phyloP scores from a whole-genome alignment of 2,113 vertebrate species.

The Nansenia antarctica region DNA sequence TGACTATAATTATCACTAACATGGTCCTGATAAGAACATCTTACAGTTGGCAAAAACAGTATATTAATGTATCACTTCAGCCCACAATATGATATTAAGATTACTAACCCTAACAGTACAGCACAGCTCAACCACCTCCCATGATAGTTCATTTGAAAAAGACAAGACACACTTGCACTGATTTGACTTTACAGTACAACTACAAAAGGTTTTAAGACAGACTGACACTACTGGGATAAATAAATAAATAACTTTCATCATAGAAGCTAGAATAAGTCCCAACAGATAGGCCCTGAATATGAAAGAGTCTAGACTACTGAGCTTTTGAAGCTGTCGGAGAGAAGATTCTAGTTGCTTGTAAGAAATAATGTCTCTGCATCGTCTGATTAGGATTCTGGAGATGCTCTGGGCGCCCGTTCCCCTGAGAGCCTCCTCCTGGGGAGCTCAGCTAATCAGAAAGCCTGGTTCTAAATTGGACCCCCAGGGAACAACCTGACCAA shows the following conservation, averaged over 20 bases:
- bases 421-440: constrained; percentile 45
- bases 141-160: no score
- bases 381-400: constrained; percentile 58
- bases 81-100: no score
- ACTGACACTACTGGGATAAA: not conserved
- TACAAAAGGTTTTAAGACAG: not conserved
- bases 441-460: constrained; percentile 62
- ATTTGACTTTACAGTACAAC: no score
- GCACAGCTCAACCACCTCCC: no score
- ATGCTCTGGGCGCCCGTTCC: constrained; percentile 53
- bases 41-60: no score
- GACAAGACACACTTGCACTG: no score
- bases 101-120: no score
- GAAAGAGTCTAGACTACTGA: not conserved
- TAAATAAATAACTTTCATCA: no score
- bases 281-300: not conserved
- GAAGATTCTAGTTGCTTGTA: constrained; percentile 19
- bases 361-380: constrained; percentile 49
- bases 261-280: no score
- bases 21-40: no score
- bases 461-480: constrained; percentile 67
- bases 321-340: constrained; percentile 14
- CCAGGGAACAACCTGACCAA: constrained; percentile 61
- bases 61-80: no score
- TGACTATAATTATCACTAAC: no score